phyloP scores from a whole-genome alignment of 35 echinoderm and acorn worm species.

The Patiria miniata region DNA sequence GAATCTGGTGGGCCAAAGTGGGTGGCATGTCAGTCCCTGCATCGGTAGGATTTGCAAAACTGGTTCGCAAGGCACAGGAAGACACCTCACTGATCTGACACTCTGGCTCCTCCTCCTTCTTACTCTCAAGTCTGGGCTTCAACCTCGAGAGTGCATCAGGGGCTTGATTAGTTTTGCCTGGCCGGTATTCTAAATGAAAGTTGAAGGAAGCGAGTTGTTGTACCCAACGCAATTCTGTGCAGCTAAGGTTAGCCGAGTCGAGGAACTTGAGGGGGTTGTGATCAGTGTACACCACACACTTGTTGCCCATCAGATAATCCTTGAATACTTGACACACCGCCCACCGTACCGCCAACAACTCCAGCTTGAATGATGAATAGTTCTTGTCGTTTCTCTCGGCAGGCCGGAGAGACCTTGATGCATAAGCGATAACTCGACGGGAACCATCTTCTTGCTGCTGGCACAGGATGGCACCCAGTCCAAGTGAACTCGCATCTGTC shows the following conservation, averaged over 20 bases:
- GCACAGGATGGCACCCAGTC: neutral
- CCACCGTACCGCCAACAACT: slow-evolving; percentile 54
- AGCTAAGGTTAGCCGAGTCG: slow-evolving; percentile 63
- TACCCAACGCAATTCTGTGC: slow-evolving; percentile 59
- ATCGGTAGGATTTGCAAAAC: neutral
- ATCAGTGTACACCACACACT: slow-evolving; percentile 51
- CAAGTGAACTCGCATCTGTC: slow-evolving; percentile 38
- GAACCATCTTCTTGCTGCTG: neutral
- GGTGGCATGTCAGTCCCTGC: neutral
- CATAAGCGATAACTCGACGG: too few relatives aligned
- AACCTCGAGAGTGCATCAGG: slow-evolving; percentile 52
- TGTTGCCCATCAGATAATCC: slow-evolving; percentile 52
- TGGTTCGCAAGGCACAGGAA: neutral
- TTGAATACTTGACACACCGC: slow-evolving; percentile 72
- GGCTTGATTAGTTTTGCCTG: slow-evolving; percentile 51
- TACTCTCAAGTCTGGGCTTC: slow-evolving; percentile 12
- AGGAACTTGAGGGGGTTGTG: slow-evolving; percentile 77
- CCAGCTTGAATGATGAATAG: slow-evolving; percentile 53
- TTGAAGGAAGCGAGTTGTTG: too few relatives aligned
- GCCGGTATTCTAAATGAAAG: slow-evolving; percentile 54
- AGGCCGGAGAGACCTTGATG: slow-evolving; percentile 31
- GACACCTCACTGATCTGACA: neutral
- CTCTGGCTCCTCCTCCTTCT: neutral
- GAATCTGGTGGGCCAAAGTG: neutral
- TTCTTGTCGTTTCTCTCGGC: slow-evolving; percentile 67